Evolutionary conservation across 2,888 invertebrate species (phyloP), one percentile per base, ranked within the genome.

Genomic region (Coenonympha arcania): DNA sequence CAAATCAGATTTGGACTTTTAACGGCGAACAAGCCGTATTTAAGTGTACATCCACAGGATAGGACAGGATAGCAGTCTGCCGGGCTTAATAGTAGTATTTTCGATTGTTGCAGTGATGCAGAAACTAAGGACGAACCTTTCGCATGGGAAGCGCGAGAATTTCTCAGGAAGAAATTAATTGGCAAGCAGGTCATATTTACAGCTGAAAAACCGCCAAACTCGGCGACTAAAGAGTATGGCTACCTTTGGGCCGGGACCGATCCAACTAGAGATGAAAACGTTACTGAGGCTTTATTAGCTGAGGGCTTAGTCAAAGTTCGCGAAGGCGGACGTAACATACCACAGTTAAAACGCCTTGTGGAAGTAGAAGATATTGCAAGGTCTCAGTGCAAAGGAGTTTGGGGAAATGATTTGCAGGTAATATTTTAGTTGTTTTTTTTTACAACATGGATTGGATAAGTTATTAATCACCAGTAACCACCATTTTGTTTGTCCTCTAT

Each of bases 101-200:
- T 15, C 26, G 9, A 18, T 36, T 45, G 15, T 69, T 64, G 42
- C 74, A 90, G 88, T 74, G 88, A 89, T 33, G 89, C 89, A 36
- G 93, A 93, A 66, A 89, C 90, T 8, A 93, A 91, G 73, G 96
- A 96, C 73, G 95, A 99, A 81, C 95, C 98, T 1, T 99, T 89
- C 87, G 98, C 98, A 0, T 99, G 98, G 98, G 98, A 99, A 72
- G 95, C 98, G 1, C 90, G 99, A 48, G 99, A 99, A 82, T 98
- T 92, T 71, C 87, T 99, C 41, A 90, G 99, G 28, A 95, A 95
- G 71, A 95, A 95, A 76, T 81, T 99, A 26, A 91, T 99, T 65
- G 97, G 97, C 2, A 93, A 95, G 73, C 93, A 95, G 65, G 95
- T 99, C 0, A 89, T 90, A 11, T 98, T 96, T 71, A 92, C 91